A percentile compares a stretch with the other conserved stretches of the same genome.
These are phyloP conservation scores for Stenotaenia linearis DNA, from an alignment of 2,888 invertebrate genomes.

Conservation along the genomic window DNA sequence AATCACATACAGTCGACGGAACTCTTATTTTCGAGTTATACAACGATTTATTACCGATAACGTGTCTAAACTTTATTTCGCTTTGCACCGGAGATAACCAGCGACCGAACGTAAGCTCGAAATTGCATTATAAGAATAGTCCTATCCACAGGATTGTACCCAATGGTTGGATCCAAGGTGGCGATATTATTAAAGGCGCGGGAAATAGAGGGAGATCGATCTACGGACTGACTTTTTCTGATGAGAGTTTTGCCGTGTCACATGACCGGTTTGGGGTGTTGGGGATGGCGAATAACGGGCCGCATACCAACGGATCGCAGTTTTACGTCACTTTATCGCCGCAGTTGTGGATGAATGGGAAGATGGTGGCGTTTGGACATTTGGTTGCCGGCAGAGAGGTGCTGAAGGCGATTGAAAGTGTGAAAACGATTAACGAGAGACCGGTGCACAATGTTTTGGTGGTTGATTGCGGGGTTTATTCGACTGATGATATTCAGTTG, in stretches of 20 bases:
- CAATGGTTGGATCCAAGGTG: slow-evolving; percentile 66
- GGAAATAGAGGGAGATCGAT: neutral
- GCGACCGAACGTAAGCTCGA: neutral
- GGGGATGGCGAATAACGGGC: slow-evolving; percentile 65
- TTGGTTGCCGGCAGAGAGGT: slow-evolving; percentile 61
- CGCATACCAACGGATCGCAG: slow-evolving; percentile 64
- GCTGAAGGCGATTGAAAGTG: slow-evolving; percentile 57
- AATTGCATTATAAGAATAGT: slow-evolving; percentile 51
- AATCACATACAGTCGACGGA: neutral
- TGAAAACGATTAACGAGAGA: slow-evolving; percentile 58
- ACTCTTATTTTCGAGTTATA: neutral
- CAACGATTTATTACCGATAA: neutral
- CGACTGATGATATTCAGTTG: neutral
- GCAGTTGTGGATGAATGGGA: slow-evolving; percentile 63
- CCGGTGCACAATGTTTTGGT: slow-evolving; percentile 46
- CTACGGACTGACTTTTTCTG: slow-evolving; percentile 50
- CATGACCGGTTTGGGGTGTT: slow-evolving; percentile 63
- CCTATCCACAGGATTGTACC: slow-evolving; percentile 61
- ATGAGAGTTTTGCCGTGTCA: slow-evolving; percentile 63
- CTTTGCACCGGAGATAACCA: neutral
- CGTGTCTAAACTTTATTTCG: neutral
- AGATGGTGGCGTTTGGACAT: slow-evolving; percentile 68
- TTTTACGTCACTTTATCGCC: slow-evolving; percentile 63
- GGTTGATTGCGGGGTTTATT: neutral
- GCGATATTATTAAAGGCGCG: slow-evolving; percentile 42